Conservation (phyloP, 2,113 vertebrate genomes). For the Istiophorus platypterus region DNA sequence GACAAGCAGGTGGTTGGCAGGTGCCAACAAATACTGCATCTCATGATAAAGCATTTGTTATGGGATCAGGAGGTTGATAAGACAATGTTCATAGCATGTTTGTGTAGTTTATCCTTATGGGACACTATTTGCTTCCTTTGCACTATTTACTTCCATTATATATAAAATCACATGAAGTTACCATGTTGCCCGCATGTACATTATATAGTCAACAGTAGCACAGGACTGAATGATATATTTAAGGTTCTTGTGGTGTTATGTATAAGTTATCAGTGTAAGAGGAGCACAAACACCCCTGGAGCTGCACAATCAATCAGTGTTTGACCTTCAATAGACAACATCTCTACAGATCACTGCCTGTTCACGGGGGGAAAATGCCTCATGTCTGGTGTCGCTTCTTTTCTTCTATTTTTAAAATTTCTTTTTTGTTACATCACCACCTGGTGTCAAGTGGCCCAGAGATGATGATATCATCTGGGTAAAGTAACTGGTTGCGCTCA, state of each 20-base stretch:
- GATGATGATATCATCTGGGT: constrained; percentile 42
- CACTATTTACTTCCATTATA: constrained; percentile 2
- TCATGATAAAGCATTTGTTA: not conserved
- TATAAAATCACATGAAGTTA: not conserved
- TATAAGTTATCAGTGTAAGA: constrained; percentile 19
- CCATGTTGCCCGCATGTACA: not conserved
- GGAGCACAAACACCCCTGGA: constrained; percentile 30
- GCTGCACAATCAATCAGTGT: constrained; percentile 24
- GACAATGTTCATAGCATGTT: constrained; percentile 27
- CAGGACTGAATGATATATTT: not conserved
- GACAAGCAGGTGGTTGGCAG: constrained; percentile 4
- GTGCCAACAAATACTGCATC: constrained; percentile 18
- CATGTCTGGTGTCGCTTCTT: not conserved
- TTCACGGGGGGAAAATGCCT: constrained; percentile 8
- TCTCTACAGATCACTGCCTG: constrained; percentile 15
- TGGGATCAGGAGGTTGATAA: constrained; percentile 11
- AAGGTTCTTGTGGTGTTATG: constrained; percentile 17
- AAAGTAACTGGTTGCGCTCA: not conserved
- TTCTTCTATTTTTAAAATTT: constrained; percentile 22
- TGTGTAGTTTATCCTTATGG: not conserved
- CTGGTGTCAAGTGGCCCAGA: constrained; percentile 33
- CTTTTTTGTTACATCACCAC: constrained; percentile 36
- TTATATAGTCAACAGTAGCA: not conserved
- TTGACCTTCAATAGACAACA: constrained; percentile 35
- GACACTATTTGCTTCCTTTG: not conserved